Evolutionary conservation across 2,888 invertebrate species (phyloP), one percentile per base, ranked within the genome.

Genomic region (Biston betularia): DNA sequence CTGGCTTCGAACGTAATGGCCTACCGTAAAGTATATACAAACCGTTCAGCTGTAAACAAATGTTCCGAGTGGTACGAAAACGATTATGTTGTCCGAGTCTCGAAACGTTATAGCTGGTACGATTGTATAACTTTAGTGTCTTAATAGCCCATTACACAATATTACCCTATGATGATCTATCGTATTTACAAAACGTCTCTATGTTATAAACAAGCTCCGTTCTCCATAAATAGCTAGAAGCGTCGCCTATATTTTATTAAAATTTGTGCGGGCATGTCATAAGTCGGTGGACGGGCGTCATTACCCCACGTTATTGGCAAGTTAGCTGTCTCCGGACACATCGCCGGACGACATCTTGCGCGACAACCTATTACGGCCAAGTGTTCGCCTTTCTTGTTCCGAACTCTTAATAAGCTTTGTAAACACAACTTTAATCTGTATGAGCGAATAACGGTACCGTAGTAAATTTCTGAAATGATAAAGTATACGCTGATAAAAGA

Each of bases 231-330:
- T 61, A 61, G 40, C 44, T 34, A 33, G 53, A 50, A 56, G 60
- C 49, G 9, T 46, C 38, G 58, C 45, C 46, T 60, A 58, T 53
- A 68, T 64, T 72, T 66, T 71, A 80, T 79, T 79, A 80, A 81
- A 84, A 85, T 86, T 81, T 78, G 76, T 79, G 78, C 70, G 61
- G 55, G 75, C 78, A 79, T 76, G 81, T 81, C 74, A 80, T 84
- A 68, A 67, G 85, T 86, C 82, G 84, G 81, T 82, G 79, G 83
- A 83, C 79, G 76, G 83, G 86, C 87, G 88, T 88, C 90, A 89
- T 92, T 92, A 91, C 87, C 78, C 80, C 81, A 77, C 83, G 85
- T 88, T 92, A 92, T 93, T 91, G 90, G 89, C 87, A 92, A 92
- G 85, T 92, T 90, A 82, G 86, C 81, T 83, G 82, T 85, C 78